phyloP scores from a whole-genome alignment of 2,888 invertebrate genomes.

The Ennomos erosarius region DNA sequence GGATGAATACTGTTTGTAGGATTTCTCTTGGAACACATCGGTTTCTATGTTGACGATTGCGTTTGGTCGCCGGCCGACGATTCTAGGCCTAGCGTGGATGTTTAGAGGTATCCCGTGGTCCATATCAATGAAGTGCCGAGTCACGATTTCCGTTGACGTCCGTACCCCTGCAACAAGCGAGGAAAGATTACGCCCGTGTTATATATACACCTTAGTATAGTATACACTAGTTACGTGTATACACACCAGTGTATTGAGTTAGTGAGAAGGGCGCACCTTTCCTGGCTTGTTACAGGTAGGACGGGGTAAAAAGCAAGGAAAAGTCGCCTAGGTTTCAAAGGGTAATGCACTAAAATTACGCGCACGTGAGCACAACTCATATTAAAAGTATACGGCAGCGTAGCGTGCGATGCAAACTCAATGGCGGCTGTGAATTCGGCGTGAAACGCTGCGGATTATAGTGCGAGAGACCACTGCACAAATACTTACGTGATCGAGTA shows the following conservation, averaged over 20 bases:
- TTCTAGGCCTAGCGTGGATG: conserved; percentile 75
- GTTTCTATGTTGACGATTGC: conserved; percentile 79
- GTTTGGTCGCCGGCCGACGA: conserved; percentile 74
- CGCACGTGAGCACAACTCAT: too few species aligned
- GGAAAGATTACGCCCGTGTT: conserved; percentile 54
- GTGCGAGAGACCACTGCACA: too few species aligned
- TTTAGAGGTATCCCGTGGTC: conserved; percentile 77
- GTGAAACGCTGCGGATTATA: too few species aligned
- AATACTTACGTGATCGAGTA: too few species aligned
- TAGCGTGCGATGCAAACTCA: too few species aligned
- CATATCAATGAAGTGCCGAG: conserved; percentile 79
- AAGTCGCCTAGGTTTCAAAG: conserved; percentile 60
- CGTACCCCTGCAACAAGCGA: conserved; percentile 82
- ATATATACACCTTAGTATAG: conserved; percentile 10
- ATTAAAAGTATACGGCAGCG: too few species aligned
- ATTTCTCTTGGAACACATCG: conserved; percentile 80
- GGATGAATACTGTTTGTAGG: conserved; percentile 82
- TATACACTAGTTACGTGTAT: conserved; percentile 38
- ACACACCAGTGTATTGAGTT: conserved; percentile 11
- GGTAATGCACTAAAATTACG: not conserved
- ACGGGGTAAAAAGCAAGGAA: conserved; percentile 77
- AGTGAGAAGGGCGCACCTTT: conserved; percentile 71
- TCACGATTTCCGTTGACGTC: conserved; percentile 79
- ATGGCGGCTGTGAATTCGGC: too few species aligned
- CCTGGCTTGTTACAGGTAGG: conserved; percentile 80